phyloP scores from a whole-genome alignment of 2,797 vertebrate genomes.

The Sebastolobus altivelis region DNA sequence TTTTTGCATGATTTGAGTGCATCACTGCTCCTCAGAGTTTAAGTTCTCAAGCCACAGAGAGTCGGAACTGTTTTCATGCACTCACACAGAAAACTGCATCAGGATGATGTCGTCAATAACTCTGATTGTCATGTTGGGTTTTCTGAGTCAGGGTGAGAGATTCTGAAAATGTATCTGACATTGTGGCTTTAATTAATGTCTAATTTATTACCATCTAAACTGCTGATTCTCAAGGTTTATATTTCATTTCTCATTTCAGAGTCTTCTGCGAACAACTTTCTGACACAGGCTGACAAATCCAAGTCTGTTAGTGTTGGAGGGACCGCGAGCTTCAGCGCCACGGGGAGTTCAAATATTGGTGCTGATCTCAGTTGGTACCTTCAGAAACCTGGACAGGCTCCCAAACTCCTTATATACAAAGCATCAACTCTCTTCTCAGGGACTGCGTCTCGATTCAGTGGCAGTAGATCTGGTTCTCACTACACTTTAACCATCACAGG shows the following conservation, averaged over 20 bases:
- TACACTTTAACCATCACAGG: constrained; percentile 60
- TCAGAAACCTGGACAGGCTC: constrained; percentile 67
- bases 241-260: constrained; percentile 32
- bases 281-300: constrained; percentile 60
- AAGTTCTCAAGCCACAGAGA: constrained; percentile 2
- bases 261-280: constrained; percentile 20
- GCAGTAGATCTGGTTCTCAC: constrained; percentile 38
- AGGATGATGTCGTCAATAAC: constrained; percentile 23
- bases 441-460: constrained; percentile 59
- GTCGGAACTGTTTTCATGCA: constrained; percentile 20
- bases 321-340: constrained; percentile 45
- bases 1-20: constrained; percentile 43
- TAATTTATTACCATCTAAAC: background rate
- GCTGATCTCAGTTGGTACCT: constrained; percentile 54
- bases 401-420: constrained; percentile 55
- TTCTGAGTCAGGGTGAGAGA: constrained; percentile 53
- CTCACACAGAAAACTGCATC: constrained; percentile 27
- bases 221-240: background rate
- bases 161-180: background rate
- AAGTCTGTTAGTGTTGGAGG: constrained; percentile 47
- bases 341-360: constrained; percentile 16
- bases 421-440: constrained; percentile 6
- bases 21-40: constrained; percentile 33
- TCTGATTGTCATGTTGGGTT: constrained; percentile 22
- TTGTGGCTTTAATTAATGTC: background rate